Evolutionary conservation across 2,113 vertebrate species (phyloP).

Genomic region (Corvus hawaiiensis): DNA sequence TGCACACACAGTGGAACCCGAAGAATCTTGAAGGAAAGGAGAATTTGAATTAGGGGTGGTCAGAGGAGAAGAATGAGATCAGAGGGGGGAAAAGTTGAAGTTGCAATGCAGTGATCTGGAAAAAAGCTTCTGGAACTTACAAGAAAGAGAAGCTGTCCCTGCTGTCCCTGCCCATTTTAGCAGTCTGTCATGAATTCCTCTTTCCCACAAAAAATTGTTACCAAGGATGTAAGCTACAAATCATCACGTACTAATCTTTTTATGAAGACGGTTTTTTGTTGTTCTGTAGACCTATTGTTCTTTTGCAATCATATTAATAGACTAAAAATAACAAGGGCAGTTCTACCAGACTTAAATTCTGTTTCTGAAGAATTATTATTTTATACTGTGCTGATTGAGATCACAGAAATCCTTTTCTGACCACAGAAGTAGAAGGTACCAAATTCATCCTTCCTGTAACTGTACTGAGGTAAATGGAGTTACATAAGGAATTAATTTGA

Average conservation of each 20-base stretch:
- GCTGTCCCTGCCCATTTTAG: not conserved
- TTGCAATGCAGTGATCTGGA: not conserved
- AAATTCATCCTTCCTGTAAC: slow-evolving; percentile 2
- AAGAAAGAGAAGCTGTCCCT: not conserved
- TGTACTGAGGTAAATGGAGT: slow-evolving; percentile 6
- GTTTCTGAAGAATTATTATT: not conserved
- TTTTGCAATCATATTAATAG: not conserved
- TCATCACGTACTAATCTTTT: not conserved
- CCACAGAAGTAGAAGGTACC: slow-evolving; percentile 22
- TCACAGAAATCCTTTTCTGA: not conserved
- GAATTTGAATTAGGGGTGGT: not conserved
- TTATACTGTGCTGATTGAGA: not conserved
- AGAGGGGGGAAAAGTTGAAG: not conserved
- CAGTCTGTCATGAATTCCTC: not conserved
- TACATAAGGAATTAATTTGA: slow-evolving; percentile 58
- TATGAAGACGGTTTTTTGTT: not conserved
- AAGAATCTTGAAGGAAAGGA: not conserved
- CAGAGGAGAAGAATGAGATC: not conserved
- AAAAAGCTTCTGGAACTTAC: not conserved
- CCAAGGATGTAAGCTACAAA: not conserved
- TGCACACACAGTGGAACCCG: not conserved
- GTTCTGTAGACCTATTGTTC: not conserved
- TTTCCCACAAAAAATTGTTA: not conserved
- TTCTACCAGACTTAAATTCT: not conserved
- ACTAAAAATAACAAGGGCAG: not conserved